These are phyloP conservation scores for Paraplagusia blochii DNA, from an alignment of 2,113 vertebrate genomes.

Conservation along the genomic window DNA sequence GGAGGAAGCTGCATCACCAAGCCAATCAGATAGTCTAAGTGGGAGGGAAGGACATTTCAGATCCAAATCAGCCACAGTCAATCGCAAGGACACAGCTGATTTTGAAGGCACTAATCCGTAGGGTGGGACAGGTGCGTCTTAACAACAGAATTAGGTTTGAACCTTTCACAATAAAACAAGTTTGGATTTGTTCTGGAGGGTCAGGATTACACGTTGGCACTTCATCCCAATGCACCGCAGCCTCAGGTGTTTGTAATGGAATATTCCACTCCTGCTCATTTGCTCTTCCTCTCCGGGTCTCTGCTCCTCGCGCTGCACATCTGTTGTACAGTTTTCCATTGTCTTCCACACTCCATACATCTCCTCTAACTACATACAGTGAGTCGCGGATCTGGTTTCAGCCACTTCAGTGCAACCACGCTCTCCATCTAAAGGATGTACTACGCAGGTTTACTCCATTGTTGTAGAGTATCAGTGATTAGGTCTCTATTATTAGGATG, in stretches of 20 bases:
- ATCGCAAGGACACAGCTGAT: constrained; percentile 66
- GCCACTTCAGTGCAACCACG: too few species aligned
- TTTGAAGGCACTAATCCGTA: constrained; percentile 59
- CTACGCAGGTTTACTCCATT: too few species aligned
- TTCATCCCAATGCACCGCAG: too few species aligned
- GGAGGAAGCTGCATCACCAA: constrained; percentile 56
- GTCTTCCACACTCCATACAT: background rate
- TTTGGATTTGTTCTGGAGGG: too few species aligned
- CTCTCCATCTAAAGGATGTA: too few species aligned
- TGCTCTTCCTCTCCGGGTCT: background rate
- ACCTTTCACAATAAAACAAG: too few species aligned
- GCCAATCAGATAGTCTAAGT: constrained; percentile 64
- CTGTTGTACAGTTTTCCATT: background rate
- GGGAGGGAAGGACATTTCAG: constrained; percentile 62
- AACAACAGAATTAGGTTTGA: constrained; percentile 24
- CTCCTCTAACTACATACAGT: too few species aligned
- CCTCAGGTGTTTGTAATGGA: background rate
- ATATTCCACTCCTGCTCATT: background rate
- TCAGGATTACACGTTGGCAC: constrained; percentile 1
- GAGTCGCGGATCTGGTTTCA: too few species aligned
- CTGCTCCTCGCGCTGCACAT: background rate
- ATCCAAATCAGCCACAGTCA: constrained; percentile 63
- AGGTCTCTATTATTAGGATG: too few species aligned
- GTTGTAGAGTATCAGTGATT: too few species aligned
- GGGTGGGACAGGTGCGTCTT: constrained; percentile 40